Evolutionary conservation across 1,140 invertebrate species (phyloP).

Genomic region (Diorhabda carinulata): DNA sequence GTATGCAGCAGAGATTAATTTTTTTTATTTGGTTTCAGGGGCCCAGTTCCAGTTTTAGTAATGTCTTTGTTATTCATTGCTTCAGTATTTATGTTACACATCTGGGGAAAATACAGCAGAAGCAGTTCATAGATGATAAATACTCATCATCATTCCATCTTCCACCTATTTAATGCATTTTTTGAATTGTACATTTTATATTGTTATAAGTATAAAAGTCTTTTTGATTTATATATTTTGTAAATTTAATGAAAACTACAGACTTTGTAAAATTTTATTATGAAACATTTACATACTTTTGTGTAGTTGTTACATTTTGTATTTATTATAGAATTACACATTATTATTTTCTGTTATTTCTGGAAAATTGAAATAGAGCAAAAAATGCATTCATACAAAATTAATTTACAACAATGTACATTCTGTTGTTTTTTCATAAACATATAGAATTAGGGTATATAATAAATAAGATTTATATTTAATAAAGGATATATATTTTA

Average conservation of each 20-base stretch:
- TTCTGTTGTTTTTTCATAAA: too few species aligned
- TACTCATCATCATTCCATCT: conserved; percentile 32
- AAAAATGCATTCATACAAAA: too few species aligned
- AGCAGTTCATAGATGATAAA: conserved; percentile 73
- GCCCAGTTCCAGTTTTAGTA: conserved; percentile 97
- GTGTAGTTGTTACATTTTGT: too few species aligned
- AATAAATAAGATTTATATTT: too few species aligned
- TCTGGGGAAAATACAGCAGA: conserved; percentile 99
- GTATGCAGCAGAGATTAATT: neutral
- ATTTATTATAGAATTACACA: too few species aligned
- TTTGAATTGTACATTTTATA: conserved; percentile 34
- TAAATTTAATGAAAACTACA: neutral
- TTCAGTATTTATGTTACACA: conserved; percentile 99
- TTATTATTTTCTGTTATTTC: too few species aligned
- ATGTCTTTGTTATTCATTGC: conserved; percentile 99
- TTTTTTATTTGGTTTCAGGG: conserved; percentile 63
- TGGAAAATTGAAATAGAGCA: too few species aligned
- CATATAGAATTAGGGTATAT: too few species aligned
- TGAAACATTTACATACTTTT: too few species aligned
- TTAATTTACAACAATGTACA: too few species aligned
- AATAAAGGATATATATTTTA: too few species aligned
- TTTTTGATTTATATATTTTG: conserved; percentile 1
- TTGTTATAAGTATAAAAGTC: conserved; percentile 25
- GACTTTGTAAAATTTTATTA: too few species aligned
- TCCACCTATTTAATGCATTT: conserved; percentile 31